Evolutionary conservation across 2,113 vertebrate species (phyloP), one percentile per base, ranked within the genome.

Genomic region (Dendropsophus ebraccatus): DNA sequence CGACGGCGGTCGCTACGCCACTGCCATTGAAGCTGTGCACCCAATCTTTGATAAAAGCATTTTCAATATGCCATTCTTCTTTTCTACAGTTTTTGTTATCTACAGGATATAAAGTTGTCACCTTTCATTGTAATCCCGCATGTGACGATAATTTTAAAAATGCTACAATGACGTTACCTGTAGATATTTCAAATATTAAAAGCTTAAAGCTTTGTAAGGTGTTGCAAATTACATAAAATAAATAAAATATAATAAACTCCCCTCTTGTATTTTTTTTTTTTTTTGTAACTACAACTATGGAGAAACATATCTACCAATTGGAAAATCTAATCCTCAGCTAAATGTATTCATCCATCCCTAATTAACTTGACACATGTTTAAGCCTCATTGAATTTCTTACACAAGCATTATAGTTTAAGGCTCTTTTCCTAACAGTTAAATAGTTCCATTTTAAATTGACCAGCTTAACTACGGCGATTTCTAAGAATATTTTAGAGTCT

Each of bases 331-430:
- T 86, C 84, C 52, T 73, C 77, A 72, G 77, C 84, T 81, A 86
- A 86, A 86, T 73, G 67, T 86, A 72, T 81, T 86, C 84, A 86
- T 86, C 84, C 84, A 56, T 72, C 37, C 50, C 84, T 86, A 80
- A 86, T 86, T 86, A 86, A 86, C 84, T 86, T 86, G 84, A 86
- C 84, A 86, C 84, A 70, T 75, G 77, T 81, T 86, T 73, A 80
- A 86, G 84, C 84, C 84, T 86, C 84, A 80, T 86, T 86, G 84
- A 72, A 81, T 86, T 86, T 49, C 77, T 81, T 81, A 81, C 84
- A 86, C 84, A 73, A 78, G 76, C 74, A 81, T 78, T 81, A 86
- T 72, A 80, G 77, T 86, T 86, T 58, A 58, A 81, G 49, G 65
- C 65, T 56, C 65, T 86, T 81, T 11, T 73, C 50, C 35, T 76